Evolutionary conservation across 2,888 invertebrate species (phyloP), one percentile per base, ranked within the genome.

Genomic region (Trachelus troglodyta): DNA sequence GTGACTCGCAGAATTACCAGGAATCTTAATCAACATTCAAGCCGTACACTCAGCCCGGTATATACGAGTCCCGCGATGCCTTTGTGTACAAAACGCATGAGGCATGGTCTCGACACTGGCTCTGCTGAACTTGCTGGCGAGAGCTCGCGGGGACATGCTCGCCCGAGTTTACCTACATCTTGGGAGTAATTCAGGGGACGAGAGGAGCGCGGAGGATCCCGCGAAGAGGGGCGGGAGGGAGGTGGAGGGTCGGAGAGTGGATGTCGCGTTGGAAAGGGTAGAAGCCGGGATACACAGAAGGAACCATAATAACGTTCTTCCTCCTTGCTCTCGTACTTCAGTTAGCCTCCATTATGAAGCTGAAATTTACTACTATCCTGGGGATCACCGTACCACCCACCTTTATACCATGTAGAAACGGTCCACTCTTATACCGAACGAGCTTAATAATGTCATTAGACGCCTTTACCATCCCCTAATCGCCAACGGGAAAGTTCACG

Each of bases 401-500:
- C 79, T 76, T 30, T 34, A 30, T 30, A 34, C 74, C 35, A 15
- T 30, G 34, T 34, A 35, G 37, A 74, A 37, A 74, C 74, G 74
- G 37, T 74, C 74, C 74, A 37, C 74, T 88, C 85, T 87, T 85
- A 84, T 78, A 81, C 56, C 15, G 56, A 85, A 85, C 85, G 88
- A 87, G 87, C 86, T 86, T 90, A 90, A 90, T 90, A 90, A 89
- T 87, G 84, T 86, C 87, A 89, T 90, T 89, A 89, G 87, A 90
- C 88, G 86, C 87, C 88, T 89, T 71, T 56, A 56, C 56, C 56
- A 56, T 23, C 56, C 23, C 9, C 56, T 56, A 56, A 23, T 56
- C 56, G 56, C 56, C 15, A 56, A 56, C 56, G 23, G 23, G 56
- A 56, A 56, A 56, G 56, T 56, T 56, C 56, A 23, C 56, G 23